These are phyloP conservation scores for Hemithea aestivaria DNA, from an alignment of 2,888 invertebrate genomes.

Conservation along the genomic window DNA sequence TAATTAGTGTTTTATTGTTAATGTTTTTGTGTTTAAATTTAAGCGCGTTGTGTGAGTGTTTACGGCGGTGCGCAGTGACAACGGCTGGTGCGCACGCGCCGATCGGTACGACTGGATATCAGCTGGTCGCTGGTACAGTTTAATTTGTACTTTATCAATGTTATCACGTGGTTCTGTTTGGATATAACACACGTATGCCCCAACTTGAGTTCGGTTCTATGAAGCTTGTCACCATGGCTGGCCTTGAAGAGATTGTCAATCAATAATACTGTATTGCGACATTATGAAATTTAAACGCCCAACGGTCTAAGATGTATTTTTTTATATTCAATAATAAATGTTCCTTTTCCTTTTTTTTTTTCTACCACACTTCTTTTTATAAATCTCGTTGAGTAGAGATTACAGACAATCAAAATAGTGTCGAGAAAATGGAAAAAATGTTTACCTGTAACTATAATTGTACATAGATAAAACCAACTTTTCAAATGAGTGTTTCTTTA, in stretches of 20 bases:
- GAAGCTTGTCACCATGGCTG: conserved; percentile 12
- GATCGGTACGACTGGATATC: conserved; percentile 61
- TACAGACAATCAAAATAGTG: no score
- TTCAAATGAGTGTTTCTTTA: no score
- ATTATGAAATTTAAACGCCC: conserved; percentile 3
- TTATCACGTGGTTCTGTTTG: conserved; percentile 59
- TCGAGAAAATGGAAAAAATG: no score
- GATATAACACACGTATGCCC: conserved; percentile 33
- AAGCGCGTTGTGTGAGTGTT: conserved; percentile 51
- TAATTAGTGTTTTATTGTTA: conserved; percentile 20
- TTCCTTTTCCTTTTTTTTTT: no score
- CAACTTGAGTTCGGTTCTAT: conserved; percentile 33
- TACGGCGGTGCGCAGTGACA: conserved; percentile 31
- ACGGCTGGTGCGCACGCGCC: conserved; percentile 52
- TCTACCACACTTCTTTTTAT: no score
- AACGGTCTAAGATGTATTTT: no score
- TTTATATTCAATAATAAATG: no score
- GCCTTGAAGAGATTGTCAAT: conserved; percentile 10
- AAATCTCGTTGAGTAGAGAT: no score
- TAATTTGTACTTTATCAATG: conserved; percentile 70
- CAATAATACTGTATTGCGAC: no score
- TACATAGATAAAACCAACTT: no score
- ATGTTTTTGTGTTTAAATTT: conserved; percentile 22
- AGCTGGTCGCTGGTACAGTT: conserved; percentile 61
- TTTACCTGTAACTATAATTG: no score